These are phyloP conservation scores for Epinotia brunnichana DNA, from an alignment of 2,888 invertebrate species.

Conservation along the genomic window DNA sequence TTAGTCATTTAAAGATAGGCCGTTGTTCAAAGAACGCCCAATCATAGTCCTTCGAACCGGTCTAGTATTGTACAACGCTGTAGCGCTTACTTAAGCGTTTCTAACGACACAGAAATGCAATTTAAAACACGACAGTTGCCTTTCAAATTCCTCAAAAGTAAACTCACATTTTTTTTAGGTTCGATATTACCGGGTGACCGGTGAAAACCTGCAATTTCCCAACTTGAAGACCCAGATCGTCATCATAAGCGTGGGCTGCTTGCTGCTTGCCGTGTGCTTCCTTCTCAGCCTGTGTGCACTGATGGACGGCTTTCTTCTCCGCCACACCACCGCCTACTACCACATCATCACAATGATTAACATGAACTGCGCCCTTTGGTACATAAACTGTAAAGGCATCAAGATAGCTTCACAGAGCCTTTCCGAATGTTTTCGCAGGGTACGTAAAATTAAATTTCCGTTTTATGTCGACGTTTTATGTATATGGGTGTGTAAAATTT, in stretches of 20 bases:
- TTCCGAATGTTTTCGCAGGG: slow-evolving; percentile 80
- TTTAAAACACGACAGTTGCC: not conserved
- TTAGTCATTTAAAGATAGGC: too few species aligned
- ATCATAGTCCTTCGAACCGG: too few species aligned
- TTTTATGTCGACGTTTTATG: slow-evolving; percentile 37
- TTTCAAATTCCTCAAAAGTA: not conserved
- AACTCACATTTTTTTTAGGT: slow-evolving; percentile 62
- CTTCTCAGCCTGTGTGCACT: slow-evolving; percentile 84
- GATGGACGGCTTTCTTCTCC: slow-evolving; percentile 85
- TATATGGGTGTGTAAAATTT: slow-evolving; percentile 26
- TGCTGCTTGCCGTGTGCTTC: slow-evolving; percentile 84
- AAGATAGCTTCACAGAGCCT: slow-evolving; percentile 85
- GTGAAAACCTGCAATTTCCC: slow-evolving; percentile 85
- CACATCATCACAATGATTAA: slow-evolving; percentile 89
- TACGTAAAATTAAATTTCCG: slow-evolving; percentile 51
- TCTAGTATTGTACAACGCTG: too few species aligned
- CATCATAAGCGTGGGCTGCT: slow-evolving; percentile 85
- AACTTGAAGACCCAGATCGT: slow-evolving; percentile 84
- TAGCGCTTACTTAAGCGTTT: too few species aligned
- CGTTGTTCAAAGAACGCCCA: too few species aligned
- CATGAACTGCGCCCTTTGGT: slow-evolving; percentile 89
- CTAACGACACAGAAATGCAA: not conserved
- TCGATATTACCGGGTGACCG: slow-evolving; percentile 82
- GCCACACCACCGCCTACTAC: slow-evolving; percentile 85
- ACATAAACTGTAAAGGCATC: slow-evolving; percentile 87